Evolutionary conservation across 2,888 invertebrate genomes (phyloP).

Genomic region (Oxycera nigricornis): DNA sequence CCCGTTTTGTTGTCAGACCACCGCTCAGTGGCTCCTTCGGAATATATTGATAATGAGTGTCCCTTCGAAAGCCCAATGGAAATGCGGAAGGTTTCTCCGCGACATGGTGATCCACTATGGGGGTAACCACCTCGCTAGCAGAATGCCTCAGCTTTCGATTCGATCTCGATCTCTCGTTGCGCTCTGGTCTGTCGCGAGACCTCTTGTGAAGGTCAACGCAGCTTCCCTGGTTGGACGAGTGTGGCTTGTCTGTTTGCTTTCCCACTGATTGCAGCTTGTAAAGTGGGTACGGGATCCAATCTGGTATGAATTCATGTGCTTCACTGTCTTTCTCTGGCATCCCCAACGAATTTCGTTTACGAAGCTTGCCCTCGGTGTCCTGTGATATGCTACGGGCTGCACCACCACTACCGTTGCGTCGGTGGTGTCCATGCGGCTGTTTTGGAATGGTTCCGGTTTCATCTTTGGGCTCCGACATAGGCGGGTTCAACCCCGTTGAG

Average conservation of each 20-base stretch:
- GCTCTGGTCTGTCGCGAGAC: conserved; percentile 44
- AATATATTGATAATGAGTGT: conserved; percentile 58
- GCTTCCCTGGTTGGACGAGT: conserved; percentile 49
- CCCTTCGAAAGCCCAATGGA: conserved; percentile 56
- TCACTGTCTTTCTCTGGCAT: conserved; percentile 55
- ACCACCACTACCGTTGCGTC: conserved; percentile 59
- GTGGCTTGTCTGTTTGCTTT: conserved; percentile 49
- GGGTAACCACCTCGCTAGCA: conserved; percentile 59
- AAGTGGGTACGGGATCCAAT: conserved; percentile 61
- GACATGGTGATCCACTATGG: conserved; percentile 45
- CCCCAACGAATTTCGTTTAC: conserved; percentile 61
- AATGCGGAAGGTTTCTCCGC: conserved; percentile 55
- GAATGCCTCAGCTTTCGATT: conserved; percentile 59
- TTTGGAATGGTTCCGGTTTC: conserved; percentile 45
- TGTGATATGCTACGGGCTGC: conserved; percentile 58
- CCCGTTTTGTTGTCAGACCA: conserved; percentile 50
- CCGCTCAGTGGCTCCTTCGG: conserved; percentile 54
- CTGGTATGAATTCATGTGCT: conserved; percentile 55
- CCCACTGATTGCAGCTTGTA: conserved; percentile 58
- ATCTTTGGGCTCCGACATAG: conserved; percentile 48
- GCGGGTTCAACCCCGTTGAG: conserved; percentile 40
- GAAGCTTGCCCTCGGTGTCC: conserved; percentile 56
- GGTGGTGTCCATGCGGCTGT: conserved; percentile 51
- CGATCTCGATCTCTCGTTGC: conserved; percentile 49
- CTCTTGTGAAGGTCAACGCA: conserved; percentile 51